These are phyloP conservation scores for Chamaetylas fuelleborni DNA, from an alignment of 2,113 vertebrate genomes.

Conservation along the genomic window DNA sequence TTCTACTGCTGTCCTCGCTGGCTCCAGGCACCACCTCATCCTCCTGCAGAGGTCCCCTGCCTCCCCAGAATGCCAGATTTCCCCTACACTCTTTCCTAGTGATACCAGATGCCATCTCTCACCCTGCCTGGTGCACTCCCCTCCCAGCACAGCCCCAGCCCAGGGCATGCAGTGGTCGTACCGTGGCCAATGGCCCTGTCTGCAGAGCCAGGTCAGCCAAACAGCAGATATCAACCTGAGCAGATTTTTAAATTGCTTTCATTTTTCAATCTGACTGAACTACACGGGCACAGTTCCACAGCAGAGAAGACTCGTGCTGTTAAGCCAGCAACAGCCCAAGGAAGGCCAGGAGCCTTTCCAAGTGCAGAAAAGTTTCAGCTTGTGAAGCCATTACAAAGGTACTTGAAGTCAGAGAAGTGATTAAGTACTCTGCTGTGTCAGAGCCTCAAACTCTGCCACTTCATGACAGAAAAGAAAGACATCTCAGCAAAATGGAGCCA, in stretches of 20 bases:
- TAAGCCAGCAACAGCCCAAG: not conserved
- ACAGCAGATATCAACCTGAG: not conserved
- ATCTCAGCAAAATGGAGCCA: not conserved
- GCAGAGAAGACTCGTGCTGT: not conserved
- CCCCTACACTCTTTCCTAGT: not conserved
- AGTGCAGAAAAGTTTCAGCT: not conserved
- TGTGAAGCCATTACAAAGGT: not conserved
- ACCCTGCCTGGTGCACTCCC: not conserved
- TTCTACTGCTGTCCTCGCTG: not conserved
- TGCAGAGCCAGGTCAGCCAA: not conserved
- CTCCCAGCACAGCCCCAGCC: not conserved
- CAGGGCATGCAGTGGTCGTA: rapidly evolving
- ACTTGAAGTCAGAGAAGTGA: not conserved
- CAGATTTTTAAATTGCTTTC: not conserved
- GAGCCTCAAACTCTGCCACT: not conserved
- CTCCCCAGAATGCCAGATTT: not conserved
- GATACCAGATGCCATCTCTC: not conserved
- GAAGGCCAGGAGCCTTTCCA: not conserved
- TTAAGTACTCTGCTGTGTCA: not conserved
- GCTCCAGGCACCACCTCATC: not conserved
- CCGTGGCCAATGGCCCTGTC: not conserved
- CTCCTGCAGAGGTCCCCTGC: not conserved
- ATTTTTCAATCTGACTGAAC: not conserved
- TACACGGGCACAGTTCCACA: not conserved
- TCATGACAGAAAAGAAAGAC: not conserved